phyloP scores from a whole-genome alignment of 2,888 invertebrate species.

The Camponotus fellah region DNA sequence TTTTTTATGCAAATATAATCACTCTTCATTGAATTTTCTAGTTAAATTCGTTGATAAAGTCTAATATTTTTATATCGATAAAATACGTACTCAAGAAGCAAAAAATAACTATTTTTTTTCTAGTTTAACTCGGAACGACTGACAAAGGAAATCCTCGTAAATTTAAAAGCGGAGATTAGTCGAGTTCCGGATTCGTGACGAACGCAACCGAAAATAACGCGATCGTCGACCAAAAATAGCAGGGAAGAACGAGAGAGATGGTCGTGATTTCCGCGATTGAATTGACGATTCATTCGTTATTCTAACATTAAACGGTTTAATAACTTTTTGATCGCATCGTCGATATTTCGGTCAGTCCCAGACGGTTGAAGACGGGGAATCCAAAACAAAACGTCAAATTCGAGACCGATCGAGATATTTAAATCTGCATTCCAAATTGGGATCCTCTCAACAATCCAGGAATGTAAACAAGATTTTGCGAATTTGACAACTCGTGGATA shows the following conservation, averaged over 20 bases:
- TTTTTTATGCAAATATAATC: background rate
- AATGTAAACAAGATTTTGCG: slow-evolving; percentile 20
- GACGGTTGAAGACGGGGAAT: background rate
- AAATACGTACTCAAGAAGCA: background rate
- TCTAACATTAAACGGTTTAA: slow-evolving; percentile 25
- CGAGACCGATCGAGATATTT: background rate
- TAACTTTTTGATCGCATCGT: slow-evolving; percentile 48
- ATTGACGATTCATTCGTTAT: slow-evolving; percentile 58
- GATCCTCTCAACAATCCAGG: background rate
- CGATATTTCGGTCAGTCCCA: slow-evolving; percentile 54
- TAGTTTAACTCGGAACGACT: background rate
- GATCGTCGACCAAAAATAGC: slow-evolving; percentile 59
- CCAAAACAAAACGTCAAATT: background rate
- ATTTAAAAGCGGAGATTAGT: slow-evolving; percentile 55
- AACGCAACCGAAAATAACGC: slow-evolving; percentile 60
- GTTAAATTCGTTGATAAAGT: background rate
- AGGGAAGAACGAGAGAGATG: background rate
- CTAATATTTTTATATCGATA: background rate
- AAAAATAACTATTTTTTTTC: background rate
- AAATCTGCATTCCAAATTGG: background rate
- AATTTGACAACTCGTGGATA: slow-evolving; percentile 25
- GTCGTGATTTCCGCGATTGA: slow-evolving; percentile 60
- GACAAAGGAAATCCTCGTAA: slow-evolving; percentile 1
- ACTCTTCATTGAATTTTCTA: background rate
- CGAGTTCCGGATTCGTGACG: slow-evolving; percentile 63